A percentile compares a stretch with the other conserved stretches of the same genome.
phyloP scores from a whole-genome alignment of 2,113 vertebrate genomes.

The Paralichthys olivaceus region DNA sequence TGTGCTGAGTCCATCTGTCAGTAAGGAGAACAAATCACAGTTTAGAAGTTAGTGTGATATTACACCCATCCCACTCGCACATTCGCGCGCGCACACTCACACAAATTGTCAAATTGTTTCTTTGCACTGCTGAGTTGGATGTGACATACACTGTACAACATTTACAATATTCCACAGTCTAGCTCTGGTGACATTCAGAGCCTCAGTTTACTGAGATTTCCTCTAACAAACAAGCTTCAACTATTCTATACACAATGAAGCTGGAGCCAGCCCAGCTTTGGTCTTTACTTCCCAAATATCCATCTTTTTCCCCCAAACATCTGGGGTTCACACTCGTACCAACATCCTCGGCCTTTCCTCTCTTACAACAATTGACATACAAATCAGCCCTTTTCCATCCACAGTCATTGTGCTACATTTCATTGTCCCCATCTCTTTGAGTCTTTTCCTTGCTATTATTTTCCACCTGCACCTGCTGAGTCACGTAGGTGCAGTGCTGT shows the following conservation, averaged over 20 bases:
- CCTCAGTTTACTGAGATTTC: constrained; percentile 45
- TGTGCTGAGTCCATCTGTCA: constrained; percentile 51
- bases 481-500: constrained; percentile 41
- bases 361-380: constrained; percentile 70
- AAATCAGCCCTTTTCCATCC: constrained; percentile 80
- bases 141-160: constrained; percentile 73
- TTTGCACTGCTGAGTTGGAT: constrained; percentile 78
- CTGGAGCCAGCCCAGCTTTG: constrained; percentile 88
- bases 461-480: constrained; percentile 45
- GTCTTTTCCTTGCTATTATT: constrained; percentile 22
- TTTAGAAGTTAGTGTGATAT: constrained; percentile 66
- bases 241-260: constrained; percentile 40
- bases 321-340: constrained; percentile 85
- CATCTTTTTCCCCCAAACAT: constrained; percentile 23
- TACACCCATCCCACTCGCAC: constrained; percentile 41
- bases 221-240: constrained; percentile 52
- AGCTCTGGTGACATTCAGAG: constrained; percentile 71
- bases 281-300: constrained; percentile 43
- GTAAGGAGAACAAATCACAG: constrained; percentile 73
- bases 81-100: constrained; percentile 24
- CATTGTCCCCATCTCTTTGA: constrained; percentile 26
- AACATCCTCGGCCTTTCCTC: constrained; percentile 73
- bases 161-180: constrained; percentile 63
- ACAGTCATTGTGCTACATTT: constrained; percentile 68
- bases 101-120: constrained; percentile 43